Conservation (phyloP, 2,888 invertebrate genomes). For the Biston stratarius region DNA sequence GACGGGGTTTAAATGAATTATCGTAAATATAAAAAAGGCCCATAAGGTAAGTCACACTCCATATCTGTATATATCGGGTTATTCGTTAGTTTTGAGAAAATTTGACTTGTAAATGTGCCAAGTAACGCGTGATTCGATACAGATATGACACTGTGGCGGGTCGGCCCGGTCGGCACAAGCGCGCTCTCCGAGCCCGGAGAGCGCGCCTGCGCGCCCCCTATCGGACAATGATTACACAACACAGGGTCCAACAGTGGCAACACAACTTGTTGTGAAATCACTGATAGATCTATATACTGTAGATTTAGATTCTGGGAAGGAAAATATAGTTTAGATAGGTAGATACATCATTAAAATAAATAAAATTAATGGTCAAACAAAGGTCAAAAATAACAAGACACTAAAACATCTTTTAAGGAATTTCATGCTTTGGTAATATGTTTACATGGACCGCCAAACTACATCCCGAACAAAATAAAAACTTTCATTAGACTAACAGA, state of each 20-base stretch:
- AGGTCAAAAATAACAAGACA: neutral
- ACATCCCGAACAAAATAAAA: no score
- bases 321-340: conserved; percentile 33
- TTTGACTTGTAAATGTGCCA: conserved; percentile 73
- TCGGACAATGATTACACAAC: conserved; percentile 14
- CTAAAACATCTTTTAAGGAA: no score
- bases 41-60: conserved; percentile 71
- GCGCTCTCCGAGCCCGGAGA: conserved; percentile 67
- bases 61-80: conserved; percentile 78
- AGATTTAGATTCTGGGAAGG: conserved; percentile 21
- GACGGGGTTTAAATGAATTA: neutral
- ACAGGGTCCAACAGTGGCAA: neutral
- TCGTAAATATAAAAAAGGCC: conserved; percentile 63
- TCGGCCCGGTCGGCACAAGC: conserved; percentile 64
- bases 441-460: no score
- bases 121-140: conserved; percentile 70
- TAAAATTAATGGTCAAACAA: no score
- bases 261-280: no score
- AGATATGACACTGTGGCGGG: conserved; percentile 82
- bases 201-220: conserved; percentile 58
- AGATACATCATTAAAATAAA: neutral
- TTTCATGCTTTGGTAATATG: no score
- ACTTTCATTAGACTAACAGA: no score
- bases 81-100: conserved; percentile 66
- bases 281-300: neutral